Base-by-base conservation (phyloP, 1,140 invertebrate species). In the Belonocnema kinseyi region DNA sequence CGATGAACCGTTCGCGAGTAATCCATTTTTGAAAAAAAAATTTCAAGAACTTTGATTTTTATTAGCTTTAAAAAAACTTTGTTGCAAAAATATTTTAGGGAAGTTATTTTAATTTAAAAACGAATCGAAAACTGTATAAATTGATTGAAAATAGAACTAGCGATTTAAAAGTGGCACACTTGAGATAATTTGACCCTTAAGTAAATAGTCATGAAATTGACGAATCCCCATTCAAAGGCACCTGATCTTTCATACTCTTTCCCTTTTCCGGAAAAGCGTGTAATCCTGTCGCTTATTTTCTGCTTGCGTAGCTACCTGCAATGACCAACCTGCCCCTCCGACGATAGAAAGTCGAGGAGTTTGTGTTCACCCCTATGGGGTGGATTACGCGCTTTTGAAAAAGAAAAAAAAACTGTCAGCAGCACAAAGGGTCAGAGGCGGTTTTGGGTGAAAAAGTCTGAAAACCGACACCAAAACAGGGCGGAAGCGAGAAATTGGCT, bases 401-500 rank as follows among this genome's bases (percentile, higher is more conserved):
- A 83, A 77, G 81, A 77, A 80, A 77, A 74, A 80, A 78, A 83
- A 85, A 78, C 73, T 78, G 79, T 71, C 82, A 77, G 77, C 77
- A 80, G 75, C 75, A 90, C 85, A 88, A 87, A 83, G 77, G 61
- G 79, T 72, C 79, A 87, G 85, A 89, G 89, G 90, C 87, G 87
- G 79, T 92, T 91, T 92, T 92, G 87, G 90, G 90, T 88, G 88
- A 89, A 92, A 92, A 92, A 90, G 89, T 83, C 85, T 88, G 89
- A 91, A 92, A 92, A 92, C 84, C 87, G 90, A 91, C 87, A 91
- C 90, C 90, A 89, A 92, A 91, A 91, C 86, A 91, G 88, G 87
- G 86, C 86, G 86, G 80, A 82, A 85, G 84, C 89, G 88, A 86
- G 84, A 91, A 90, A 91, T 91, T 87, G 88, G 80, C 85, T 85